phyloP scores from a whole-genome alignment of 2,113 vertebrate species.

The Rynchops niger region DNA sequence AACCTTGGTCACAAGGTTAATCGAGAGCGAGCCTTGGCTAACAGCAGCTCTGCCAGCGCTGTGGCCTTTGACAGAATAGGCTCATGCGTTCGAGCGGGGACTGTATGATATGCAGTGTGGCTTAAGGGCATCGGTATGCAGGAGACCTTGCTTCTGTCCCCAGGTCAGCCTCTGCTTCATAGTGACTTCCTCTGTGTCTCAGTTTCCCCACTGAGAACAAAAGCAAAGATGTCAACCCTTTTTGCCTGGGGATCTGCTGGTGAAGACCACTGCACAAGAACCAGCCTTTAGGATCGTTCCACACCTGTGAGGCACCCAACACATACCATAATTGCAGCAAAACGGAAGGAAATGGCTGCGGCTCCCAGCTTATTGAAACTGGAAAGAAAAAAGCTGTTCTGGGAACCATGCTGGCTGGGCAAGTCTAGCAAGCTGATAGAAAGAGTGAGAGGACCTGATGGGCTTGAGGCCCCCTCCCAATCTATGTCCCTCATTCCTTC shows the following conservation, averaged over 20 bases:
- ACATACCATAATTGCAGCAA: background rate
- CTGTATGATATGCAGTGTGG: background rate
- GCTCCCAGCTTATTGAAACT: background rate
- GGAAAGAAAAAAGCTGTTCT: background rate
- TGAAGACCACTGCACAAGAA: background rate
- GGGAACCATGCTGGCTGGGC: background rate
- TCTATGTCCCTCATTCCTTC: accelerated
- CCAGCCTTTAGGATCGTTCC: background rate
- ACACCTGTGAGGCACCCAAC: background rate
- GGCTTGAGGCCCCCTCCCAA: background rate
- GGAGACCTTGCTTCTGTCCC: background rate
- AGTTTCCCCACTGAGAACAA: background rate
- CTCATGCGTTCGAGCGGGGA: background rate
- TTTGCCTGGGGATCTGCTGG: background rate
- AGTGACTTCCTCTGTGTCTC: background rate
- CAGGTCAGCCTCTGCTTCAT: background rate
- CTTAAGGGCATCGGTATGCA: background rate
- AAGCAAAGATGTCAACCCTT: background rate
- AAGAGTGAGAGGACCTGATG: background rate
- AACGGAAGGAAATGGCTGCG: background rate
- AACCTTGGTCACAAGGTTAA: background rate
- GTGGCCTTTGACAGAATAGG: background rate
- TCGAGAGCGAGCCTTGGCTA: background rate
- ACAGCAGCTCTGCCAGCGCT: background rate
- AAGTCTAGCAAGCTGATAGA: background rate